phyloP scores from a whole-genome alignment of 2,113 vertebrate species.

The Parus major region DNA sequence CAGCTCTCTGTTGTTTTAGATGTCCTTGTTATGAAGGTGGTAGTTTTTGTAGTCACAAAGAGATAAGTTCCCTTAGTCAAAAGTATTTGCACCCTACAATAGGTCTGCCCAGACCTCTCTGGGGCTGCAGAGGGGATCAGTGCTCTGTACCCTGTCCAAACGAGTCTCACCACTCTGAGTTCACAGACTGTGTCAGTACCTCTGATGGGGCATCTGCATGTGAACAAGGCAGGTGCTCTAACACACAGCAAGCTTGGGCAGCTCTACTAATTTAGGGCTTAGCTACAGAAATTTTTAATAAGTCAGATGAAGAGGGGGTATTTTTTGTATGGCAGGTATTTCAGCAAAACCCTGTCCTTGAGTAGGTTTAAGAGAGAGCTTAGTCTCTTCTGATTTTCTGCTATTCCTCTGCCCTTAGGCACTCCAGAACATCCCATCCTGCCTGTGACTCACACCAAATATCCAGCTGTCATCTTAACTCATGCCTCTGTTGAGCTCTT shows the following conservation, averaged over 20 bases:
- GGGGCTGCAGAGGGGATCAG: not conserved
- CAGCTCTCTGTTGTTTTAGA: not conserved
- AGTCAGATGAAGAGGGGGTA: not conserved
- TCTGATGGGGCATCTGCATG: not conserved
- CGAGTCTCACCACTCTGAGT: not conserved
- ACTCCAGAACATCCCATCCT: not conserved
- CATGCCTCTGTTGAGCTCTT: not conserved
- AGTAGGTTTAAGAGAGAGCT: not conserved
- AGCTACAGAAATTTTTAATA: not conserved
- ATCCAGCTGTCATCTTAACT: not conserved
- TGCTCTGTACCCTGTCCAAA: not conserved
- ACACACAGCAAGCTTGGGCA: not conserved
- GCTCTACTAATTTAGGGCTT: not conserved
- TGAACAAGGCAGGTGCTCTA: not conserved
- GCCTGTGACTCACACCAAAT: not conserved
- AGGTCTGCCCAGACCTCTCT: not conserved
- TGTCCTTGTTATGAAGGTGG: not conserved
- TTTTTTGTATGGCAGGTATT: not conserved
- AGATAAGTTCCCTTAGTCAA: not conserved
- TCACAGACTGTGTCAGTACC: not conserved
- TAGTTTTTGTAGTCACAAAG: not conserved
- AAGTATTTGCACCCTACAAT: not conserved
- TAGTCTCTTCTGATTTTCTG: not conserved
- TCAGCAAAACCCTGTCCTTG: not conserved
- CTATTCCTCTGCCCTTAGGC: not conserved